Conservation (phyloP, 2,797 vertebrate species). For the Coregonus sp. region DNA sequence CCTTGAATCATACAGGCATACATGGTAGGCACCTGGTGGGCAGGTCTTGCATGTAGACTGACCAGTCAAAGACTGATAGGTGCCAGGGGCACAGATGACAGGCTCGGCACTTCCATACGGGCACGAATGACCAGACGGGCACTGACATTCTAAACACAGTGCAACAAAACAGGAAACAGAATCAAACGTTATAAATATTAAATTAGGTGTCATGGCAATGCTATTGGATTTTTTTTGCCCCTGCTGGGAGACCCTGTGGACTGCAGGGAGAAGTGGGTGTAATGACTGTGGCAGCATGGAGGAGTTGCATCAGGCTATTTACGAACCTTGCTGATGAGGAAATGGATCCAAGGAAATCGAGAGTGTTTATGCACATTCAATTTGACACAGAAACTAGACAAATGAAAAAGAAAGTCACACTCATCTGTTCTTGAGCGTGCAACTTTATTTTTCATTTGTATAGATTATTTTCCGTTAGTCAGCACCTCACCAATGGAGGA, state of each 20-base stretch:
- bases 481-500: background rate
- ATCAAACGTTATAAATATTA: background rate
- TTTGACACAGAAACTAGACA: background rate
- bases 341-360: background rate
- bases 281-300: conserved; percentile 39
- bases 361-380: background rate
- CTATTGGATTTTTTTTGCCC: conserved; percentile 16
- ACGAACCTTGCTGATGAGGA: background rate
- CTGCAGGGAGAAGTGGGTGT: conserved; percentile 40
- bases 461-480: background rate
- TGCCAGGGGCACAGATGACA: conserved; percentile 76
- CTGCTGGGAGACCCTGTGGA: conserved; percentile 42
- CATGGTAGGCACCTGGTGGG: conserved; percentile 62
- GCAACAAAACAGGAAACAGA: conserved; percentile 30
- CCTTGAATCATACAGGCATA: background rate
- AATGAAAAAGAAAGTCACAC: background rate
- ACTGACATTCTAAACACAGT: conserved; percentile 67
- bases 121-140: conserved; percentile 75
- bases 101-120: conserved; percentile 73
- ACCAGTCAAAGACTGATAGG: conserved; percentile 81
- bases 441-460: background rate
- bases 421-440: no score
- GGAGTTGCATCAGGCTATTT: conserved; percentile 41
- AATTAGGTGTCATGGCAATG: conserved; percentile 40
- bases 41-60: conserved; percentile 70